phyloP scores from a whole-genome alignment of 1,140 invertebrate genomes.

The Drosophila kohkoa region DNA sequence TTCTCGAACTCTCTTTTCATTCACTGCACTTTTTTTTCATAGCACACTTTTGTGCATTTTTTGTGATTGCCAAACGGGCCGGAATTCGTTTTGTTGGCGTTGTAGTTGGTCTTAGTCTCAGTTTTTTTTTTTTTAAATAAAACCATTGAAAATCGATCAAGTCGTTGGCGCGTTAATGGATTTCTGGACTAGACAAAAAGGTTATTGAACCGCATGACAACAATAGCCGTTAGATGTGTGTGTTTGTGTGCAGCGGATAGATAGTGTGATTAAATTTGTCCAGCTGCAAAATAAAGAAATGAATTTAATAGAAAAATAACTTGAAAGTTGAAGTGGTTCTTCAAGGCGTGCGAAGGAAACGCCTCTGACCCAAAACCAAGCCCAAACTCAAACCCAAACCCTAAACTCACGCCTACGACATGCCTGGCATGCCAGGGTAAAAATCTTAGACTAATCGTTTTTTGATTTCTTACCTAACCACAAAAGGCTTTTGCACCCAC shows the following conservation, averaged over 20 bases:
- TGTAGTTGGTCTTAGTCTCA: conserved; percentile 6
- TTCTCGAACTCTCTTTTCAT: background rate
- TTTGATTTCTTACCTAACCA: conserved; percentile 70
- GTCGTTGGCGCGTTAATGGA: conserved; percentile 72
- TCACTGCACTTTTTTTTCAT: conserved; percentile 48
- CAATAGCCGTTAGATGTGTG: background rate
- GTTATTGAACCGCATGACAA: conserved; percentile 68
- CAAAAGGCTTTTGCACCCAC: conserved; percentile 34
- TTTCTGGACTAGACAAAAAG: conserved; percentile 75
- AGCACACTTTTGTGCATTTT: conserved; percentile 53
- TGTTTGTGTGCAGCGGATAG: conserved; percentile 7
- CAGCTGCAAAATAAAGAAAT: background rate
- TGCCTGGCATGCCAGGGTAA: conserved; percentile 17
- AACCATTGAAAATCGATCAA: conserved; percentile 66
- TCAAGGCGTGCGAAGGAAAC: too few relatives aligned
- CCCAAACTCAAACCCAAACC: conserved; percentile 21
- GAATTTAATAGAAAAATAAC: background rate
- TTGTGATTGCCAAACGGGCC: conserved; percentile 25
- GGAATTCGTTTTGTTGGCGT: conserved; percentile 14
- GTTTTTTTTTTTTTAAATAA: conserved; percentile 8
- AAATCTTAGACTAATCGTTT: conserved; percentile 78
- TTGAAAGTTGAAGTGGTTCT: background rate
- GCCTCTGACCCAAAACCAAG: background rate
- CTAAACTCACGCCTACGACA: conserved; percentile 10
- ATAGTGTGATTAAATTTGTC: conserved; percentile 60